Base-by-base conservation (phyloP, 2,113 vertebrate genomes). In the Elanus axillaris region DNA sequence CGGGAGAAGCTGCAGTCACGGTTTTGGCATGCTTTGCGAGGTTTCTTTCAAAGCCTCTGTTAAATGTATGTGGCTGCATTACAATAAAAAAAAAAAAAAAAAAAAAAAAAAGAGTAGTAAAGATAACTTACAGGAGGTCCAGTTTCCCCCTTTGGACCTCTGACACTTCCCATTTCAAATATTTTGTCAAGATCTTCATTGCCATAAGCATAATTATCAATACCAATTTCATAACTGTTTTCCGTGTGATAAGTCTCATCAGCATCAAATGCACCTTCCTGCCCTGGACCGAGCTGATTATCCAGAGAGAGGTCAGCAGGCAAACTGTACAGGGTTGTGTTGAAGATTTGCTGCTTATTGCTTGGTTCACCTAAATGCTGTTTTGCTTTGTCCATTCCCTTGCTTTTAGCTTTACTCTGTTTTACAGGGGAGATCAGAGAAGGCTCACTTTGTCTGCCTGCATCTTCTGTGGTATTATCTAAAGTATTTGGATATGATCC, bases 121-220 rank as follows among this genome's bases (percentile, higher is more conserved):
- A 74, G 80, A 29, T 56, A 95, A 99, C 99, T 99, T 98, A 99
- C 99, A 88, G 98, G 98, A 97, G 97, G 98, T 97, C 99, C 99
- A 36, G 98, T 97, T 85, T 99, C 99, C 97, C 99, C 99, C 98
- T 99, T 99, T 76, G 98, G 98, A 96, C 99, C 99, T 94, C 81
- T 98, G 62, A 98, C 97, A 91, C 97, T 98, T 78, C 98, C 98
- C 63, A 98, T 98, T 88, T 99, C 98, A 32, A 99, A 98, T 83
- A 99, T 95, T 95, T 98, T 98, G 60, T 99, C 98, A 88, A 98
- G 96, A 86, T 99, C 99, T 95, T 99, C 99, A 77, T 99, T 98
- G 96, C 98, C 98, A 92, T 99, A 99, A 95, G 98, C 98, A 73
- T 99, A 99, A 97, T 95, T 98, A 82, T 97, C 98, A 80, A 98